Conservation (phyloP, 2,888 invertebrate species). For the Scaptomyza tumidula region DNA sequence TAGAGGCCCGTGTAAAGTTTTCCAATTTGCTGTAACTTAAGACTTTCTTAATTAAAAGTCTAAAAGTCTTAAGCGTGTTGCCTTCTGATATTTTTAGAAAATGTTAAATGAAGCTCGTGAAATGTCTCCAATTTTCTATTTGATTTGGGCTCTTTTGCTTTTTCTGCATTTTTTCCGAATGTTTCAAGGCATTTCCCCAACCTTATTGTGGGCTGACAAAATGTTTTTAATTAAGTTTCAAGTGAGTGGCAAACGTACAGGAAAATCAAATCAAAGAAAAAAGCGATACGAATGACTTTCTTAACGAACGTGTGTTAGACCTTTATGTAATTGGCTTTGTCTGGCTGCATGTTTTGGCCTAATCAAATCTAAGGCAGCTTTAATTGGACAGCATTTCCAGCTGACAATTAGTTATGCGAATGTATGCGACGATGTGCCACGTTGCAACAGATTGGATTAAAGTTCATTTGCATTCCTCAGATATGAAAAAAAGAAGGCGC, state of each 20-base stretch:
- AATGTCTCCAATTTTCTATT: slow-evolving; percentile 2
- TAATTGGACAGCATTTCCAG: slow-evolving; percentile 48
- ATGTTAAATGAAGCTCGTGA: not conserved
- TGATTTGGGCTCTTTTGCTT: slow-evolving; percentile 2
- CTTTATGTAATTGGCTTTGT: slow-evolving; percentile 49
- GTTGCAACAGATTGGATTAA: slow-evolving; percentile 60
- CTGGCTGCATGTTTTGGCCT: slow-evolving; percentile 42
- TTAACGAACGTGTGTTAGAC: slow-evolving; percentile 15
- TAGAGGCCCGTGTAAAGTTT: slow-evolving; percentile 9
- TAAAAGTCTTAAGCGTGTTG: not conserved
- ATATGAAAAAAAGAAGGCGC: slow-evolving; percentile 44
- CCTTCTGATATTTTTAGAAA: not conserved
- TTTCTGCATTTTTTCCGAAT: no score
- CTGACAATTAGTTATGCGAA: slow-evolving; percentile 53
- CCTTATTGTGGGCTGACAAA: not conserved
- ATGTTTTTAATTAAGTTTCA: slow-evolving; percentile 40
- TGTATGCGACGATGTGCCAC: slow-evolving; percentile 30
- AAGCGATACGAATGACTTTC: slow-evolving; percentile 15
- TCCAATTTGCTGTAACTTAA: slow-evolving; percentile 6
- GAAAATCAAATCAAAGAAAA: slow-evolving; percentile 36
- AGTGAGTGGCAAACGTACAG: slow-evolving; percentile 11
- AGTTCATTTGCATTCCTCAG: slow-evolving; percentile 35
- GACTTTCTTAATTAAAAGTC: slow-evolving; percentile 28
- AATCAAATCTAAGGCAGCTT: slow-evolving; percentile 57
- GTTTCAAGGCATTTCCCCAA: no score